Evolutionary conservation across 1,140 invertebrate species (phyloP), one percentile per base, ranked within the genome.

Genomic region (Pseudomyrmex concolor): DNA sequence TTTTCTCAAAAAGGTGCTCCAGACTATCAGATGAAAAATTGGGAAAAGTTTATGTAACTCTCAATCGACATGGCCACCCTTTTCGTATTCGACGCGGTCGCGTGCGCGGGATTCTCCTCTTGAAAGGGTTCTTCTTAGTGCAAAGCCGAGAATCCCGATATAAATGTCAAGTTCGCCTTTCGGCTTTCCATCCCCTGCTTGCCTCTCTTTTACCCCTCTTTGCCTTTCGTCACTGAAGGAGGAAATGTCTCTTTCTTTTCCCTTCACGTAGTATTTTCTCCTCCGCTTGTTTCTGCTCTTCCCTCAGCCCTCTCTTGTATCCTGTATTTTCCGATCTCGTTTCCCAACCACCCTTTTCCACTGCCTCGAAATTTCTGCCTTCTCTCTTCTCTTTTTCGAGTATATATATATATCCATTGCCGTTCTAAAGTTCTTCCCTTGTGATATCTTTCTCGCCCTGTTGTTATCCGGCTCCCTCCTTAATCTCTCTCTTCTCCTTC

Each of bases 61-160:
- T 77, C 48, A 51, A 7, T 2, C 2, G 17, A 22, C 54, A 9
- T 48, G 15, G 34, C 55, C 74, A 62, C 55, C 64, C 64, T 77
- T 12, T 71, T 70, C 54, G 66, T 78, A 59, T 59, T 57, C 68
- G 59, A 70, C 15, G 72, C 64, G 59, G 48, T 22, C 64, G 78
- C 60, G 68, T 73, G 81, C 83, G 68, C 70, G 17, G 63, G 62
- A 85, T 77, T 59, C 60, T 59, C 19, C 17, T 59, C 80, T 70
- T 60, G 87, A 92, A 90, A 92, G 90, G 91, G 91, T 91, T 93
- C 84, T 86, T 55, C 55, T 22, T 87, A 87, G 92, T 93, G 93
- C 89, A 94, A 94, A 94, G 92, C 93, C 93, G 93, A 91, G 93
- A 94, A 94, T 94, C 91, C 92, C 84, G 86, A 92, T 92, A 93